Evolutionary conservation across 1,140 invertebrate genomes (phyloP).

Genomic region (Meloidogyne exigua): DNA sequence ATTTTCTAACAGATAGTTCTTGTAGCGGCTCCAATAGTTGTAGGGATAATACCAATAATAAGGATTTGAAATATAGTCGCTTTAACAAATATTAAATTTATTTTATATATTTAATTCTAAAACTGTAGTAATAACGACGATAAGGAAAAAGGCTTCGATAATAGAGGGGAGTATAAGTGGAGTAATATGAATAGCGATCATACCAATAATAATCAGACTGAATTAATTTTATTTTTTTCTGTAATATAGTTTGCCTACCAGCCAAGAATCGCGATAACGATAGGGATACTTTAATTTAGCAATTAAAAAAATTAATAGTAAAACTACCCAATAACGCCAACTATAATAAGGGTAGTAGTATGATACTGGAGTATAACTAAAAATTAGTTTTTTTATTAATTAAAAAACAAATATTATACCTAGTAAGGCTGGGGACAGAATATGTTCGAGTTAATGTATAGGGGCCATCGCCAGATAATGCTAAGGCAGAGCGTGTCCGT

Average conservation of each 20-base stretch:
- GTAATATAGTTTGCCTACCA: neutral
- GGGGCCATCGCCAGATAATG: neutral
- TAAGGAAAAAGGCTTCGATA: constrained; percentile 25
- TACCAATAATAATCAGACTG: constrained; percentile 29
- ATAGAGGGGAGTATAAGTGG: constrained; percentile 8
- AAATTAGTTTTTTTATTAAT: neutral
- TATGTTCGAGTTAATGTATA: constrained; percentile 21
- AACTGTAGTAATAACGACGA: constrained; percentile 14
- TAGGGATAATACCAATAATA: constrained; percentile 29
- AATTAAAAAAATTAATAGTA: neutral
- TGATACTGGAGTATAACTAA: constrained; percentile 14
- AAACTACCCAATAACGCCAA: constrained; percentile 12
- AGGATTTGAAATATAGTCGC: constrained; percentile 28
- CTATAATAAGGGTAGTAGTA: constrained; percentile 12
- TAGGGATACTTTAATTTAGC: neutral
- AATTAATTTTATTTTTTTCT: neutral
- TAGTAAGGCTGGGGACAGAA: constrained; percentile 23
- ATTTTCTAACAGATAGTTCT: neutral
- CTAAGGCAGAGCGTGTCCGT: neutral
- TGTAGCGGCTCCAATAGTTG: constrained; percentile 16
- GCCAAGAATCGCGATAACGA: neutral
- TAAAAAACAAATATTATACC: neutral
- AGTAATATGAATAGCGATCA: constrained; percentile 28
- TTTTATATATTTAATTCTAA: neutral
- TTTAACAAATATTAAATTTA: neutral